Conservation (phyloP, 1,140 invertebrate species). For the Penaeus indicus region DNA sequence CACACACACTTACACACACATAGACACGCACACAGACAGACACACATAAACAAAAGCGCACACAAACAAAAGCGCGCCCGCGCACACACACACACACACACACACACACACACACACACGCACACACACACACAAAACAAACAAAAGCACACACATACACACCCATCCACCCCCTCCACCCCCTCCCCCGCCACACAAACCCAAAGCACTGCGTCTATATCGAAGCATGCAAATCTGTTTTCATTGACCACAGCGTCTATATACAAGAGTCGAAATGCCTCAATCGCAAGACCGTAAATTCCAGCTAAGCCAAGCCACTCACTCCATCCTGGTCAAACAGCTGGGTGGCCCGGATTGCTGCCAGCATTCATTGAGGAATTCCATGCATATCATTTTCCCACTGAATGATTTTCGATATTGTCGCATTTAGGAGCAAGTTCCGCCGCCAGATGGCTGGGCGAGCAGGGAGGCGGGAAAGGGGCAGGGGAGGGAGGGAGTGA, state of each 20-base stretch:
- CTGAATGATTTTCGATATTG: no score
- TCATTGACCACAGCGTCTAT: no score
- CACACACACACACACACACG: background rate
- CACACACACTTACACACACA: background rate
- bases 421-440: no score
- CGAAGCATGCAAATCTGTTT: no score
- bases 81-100: background rate
- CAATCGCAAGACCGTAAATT: no score
- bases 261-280: no score
- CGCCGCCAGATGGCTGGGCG: slow-evolving; percentile 17
- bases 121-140: background rate
- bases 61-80: background rate
- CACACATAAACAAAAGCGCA: background rate
- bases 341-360: no score
- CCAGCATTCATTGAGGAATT: no score
- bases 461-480: background rate
- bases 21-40: background rate
- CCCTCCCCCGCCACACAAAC: background rate
- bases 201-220: background rate
- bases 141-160: background rate
- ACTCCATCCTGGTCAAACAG: no score
- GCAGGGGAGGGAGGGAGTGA: background rate
- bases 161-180: background rate
- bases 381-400: no score
- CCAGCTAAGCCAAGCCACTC: no score